Base-by-base conservation (phyloP, 2,888 invertebrate species). In the Tenthredo mesomela region DNA sequence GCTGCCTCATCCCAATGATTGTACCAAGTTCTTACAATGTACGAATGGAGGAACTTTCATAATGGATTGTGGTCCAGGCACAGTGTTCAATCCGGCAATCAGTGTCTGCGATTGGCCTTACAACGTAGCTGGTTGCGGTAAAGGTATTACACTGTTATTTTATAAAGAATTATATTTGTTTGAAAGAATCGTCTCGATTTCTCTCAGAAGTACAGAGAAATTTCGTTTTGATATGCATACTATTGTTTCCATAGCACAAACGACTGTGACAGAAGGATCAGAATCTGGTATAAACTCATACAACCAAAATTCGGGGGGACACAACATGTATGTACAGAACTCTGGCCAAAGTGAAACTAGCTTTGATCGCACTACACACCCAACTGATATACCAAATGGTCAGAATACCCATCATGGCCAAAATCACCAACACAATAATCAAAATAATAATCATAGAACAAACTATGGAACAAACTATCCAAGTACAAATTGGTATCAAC, bases 51-150 rank as follows among this genome's bases (percentile, higher is more conserved):
- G 29, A 29, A 29, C 29, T 87, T 18, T 91, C 93, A 18, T 92
- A 6, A 93, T 93, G 92, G 90, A 92, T 18, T 94, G 94, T 85
- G 93, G 92, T 12, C 93, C 93, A 29, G 94, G 94, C 25, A 94
- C 94, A 3, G 92, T 91, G 4, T 94, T 94, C 86, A 93, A 94
- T 88, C 93, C 93, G 2, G 50, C 80, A 9, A 88, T 89, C 0
- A 88, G 89, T 2, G 90, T 91, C 29, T 94, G 94, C 87, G 94
- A 94, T 88, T 92, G 92, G 91, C 93, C 93, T 0, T 88, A 93
- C 84, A 93, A 93, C 40, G 94, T 94, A 12, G 91, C 92, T 54
- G 92, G 92, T 7, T 92, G 92, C 77, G 86, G 47, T 6, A 40
- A 84, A 82, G 82, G 82, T 82, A 67, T 40, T 50, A 47, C 21